Evolutionary conservation across 2,113 vertebrate species (phyloP).

Genomic region (Hucho hucho): DNA sequence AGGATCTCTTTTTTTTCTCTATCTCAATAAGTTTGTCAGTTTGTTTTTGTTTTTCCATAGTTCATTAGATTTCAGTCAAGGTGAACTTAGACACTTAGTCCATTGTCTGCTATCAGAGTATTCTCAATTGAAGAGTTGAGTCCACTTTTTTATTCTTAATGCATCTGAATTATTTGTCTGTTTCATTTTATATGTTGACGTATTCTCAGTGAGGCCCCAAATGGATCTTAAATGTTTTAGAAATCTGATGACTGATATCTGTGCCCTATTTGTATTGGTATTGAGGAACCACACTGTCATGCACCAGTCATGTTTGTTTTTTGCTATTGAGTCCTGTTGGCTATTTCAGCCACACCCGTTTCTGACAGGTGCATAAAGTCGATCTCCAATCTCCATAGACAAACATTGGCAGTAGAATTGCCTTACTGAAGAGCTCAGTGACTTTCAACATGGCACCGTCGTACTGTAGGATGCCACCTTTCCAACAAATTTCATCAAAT

Average conservation of each 20-base stretch:
- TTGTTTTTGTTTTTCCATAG: neutral
- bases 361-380: no score
- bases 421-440: no score
- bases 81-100: no score
- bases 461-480: no score
- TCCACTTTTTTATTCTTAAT: neutral
- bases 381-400: no score
- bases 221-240: neutral
- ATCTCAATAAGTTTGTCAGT: neutral
- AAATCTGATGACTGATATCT: neutral
- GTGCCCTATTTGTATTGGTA: neutral
- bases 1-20: neutral
- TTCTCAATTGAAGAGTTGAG: neutral
- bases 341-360: no score
- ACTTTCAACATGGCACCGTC: no score
- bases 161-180: neutral
- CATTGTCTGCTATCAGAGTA: neutral
- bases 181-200: neutral
- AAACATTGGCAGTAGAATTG: no score
- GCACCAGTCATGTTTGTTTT: constrained; percentile 11
- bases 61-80: no score
- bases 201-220: neutral
- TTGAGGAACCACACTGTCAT: constrained; percentile 17
- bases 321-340: neutral
- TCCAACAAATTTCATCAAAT: no score